Base-by-base conservation (phyloP, 1,140 invertebrate genomes). In the Nebria ingens region DNA sequence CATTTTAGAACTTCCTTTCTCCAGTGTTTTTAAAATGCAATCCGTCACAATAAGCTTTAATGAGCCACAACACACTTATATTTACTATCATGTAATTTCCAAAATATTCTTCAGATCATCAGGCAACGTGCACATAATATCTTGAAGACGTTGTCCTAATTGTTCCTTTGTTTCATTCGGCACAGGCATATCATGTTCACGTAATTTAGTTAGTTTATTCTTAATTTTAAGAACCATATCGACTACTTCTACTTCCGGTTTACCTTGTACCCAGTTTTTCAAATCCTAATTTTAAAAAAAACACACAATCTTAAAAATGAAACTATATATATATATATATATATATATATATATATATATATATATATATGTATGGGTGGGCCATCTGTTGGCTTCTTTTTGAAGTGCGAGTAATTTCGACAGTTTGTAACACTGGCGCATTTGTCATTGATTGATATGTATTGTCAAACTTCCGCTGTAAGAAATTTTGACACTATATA, bases 221-320 rank as follows among this genome's bases (percentile, higher is more conserved):
- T 87, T 80, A 51, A 95, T 79, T 69, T 87, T 85, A 49, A 98
- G 71, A 59, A 98, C 86, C 83, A 97, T 89, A 70, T 98, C 95
- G 12, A 98, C 91, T 55, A 96, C 83, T 79, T 98, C 93, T 4
- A 98, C 93, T 77, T 98, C 95, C 62, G 92, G 84, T 65, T 93
- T 92, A 54, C 87, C 91, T 64, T 82, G 73, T 0, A 94, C 88
- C 93, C 93, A 97, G 42, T 83, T 79, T 63, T 85, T 82, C 59
- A 97, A 75, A 72, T 97, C 89, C 87, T 92, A 71, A n/a, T n/a
- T 51, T 71, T 71, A 54, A 53, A 58, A 58, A 62, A 53, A 38
- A 57, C 4, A 53, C 20, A 54, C 9, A 19, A 22, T 21, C 22
- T 52, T 21, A 12, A n/a, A n/a, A n/a, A n/a, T n/a, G n/a, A n/a